Conservation (phyloP, 2,888 invertebrate species). For the Lasius platythorax region DNA sequence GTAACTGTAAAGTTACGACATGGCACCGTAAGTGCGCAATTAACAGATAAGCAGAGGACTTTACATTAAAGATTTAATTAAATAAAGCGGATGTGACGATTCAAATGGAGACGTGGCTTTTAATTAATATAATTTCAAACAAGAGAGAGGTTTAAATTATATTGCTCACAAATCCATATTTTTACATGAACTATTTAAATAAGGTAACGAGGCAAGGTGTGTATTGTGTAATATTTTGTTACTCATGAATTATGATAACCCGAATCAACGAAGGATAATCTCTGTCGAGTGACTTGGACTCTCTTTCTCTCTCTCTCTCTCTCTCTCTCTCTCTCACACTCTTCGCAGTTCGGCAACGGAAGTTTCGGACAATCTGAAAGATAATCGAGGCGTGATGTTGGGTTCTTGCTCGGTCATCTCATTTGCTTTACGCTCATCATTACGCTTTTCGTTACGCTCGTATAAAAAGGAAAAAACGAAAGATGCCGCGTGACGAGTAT, state of each 20-base stretch:
- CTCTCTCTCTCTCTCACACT: background rate
- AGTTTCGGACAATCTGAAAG: background rate
- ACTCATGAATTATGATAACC: slow-evolving; percentile 23
- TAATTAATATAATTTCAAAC: slow-evolving; percentile 22
- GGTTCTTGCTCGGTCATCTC: slow-evolving; percentile 9
- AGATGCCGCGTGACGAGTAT: background rate
- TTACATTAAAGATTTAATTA: slow-evolving; percentile 35
- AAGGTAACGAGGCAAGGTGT: slow-evolving; percentile 8
- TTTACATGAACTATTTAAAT: background rate
- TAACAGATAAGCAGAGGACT: slow-evolving; percentile 47
- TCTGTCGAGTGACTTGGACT: slow-evolving; percentile 32
- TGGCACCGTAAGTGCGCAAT: slow-evolving; percentile 46
- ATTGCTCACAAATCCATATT: background rate
- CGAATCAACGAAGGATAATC: slow-evolving; percentile 20
- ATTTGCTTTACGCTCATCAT: slow-evolving; percentile 62
- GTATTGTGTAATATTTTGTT: slow-evolving; percentile 11
- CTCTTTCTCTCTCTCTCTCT: background rate
- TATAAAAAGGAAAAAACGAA: slow-evolving; percentile 28
- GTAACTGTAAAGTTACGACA: slow-evolving; percentile 50
- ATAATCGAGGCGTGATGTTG: slow-evolving; percentile 59
- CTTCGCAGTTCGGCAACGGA: background rate
- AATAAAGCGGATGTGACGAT: slow-evolving; percentile 26
- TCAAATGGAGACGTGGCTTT: slow-evolving; percentile 9
- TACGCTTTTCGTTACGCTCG: slow-evolving; percentile 40
- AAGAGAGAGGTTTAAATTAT: slow-evolving; percentile 12